A percentile compares a stretch with the other conserved stretches of the same genome.
Conservation (phyloP, 2,113 vertebrate species). For the Anolis carolinensis region DNA sequence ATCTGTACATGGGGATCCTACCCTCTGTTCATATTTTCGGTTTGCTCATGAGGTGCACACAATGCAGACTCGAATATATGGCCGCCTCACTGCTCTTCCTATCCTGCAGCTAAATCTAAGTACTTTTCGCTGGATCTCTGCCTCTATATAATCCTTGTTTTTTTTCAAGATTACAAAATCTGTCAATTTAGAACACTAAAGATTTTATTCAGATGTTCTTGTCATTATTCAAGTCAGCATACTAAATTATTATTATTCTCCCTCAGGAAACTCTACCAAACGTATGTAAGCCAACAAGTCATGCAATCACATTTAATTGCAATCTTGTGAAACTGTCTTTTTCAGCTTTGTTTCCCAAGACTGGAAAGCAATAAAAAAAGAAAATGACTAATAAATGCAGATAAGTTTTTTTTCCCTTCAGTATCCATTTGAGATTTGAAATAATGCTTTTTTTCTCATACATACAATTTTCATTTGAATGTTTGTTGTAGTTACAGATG, state of each 20-base stretch:
- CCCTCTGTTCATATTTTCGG: background rate
- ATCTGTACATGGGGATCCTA: background rate
- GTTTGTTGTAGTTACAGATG: background rate
- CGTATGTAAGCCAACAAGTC: constrained; percentile 31
- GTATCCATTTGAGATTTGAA: background rate
- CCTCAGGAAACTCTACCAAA: constrained; percentile 45
- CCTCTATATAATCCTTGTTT: constrained; percentile 10
- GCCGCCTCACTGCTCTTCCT: background rate
- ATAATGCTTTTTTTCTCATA: background rate
- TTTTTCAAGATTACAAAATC: background rate
- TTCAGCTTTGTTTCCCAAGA: constrained; percentile 48
- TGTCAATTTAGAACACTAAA: constrained; percentile 27
- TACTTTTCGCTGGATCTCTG: background rate
- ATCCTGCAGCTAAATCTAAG: background rate
- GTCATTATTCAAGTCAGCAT: constrained; percentile 31
- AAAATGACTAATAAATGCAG: constrained; percentile 2
- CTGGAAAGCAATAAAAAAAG: constrained; percentile 45
- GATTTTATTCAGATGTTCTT: constrained; percentile 12
- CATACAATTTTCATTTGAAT: constrained; percentile 19
- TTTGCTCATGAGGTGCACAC: no score
- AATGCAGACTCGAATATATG: background rate
- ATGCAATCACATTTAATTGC: constrained; percentile 12
- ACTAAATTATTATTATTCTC: constrained; percentile 14
- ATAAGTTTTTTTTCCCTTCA: constrained; percentile 35
- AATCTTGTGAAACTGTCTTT: constrained; percentile 38